Evolutionary conservation across 53 echinoderm and acorn worm species (phyloP).

Genomic region (Mesocentrotus franciscanus): DNA sequence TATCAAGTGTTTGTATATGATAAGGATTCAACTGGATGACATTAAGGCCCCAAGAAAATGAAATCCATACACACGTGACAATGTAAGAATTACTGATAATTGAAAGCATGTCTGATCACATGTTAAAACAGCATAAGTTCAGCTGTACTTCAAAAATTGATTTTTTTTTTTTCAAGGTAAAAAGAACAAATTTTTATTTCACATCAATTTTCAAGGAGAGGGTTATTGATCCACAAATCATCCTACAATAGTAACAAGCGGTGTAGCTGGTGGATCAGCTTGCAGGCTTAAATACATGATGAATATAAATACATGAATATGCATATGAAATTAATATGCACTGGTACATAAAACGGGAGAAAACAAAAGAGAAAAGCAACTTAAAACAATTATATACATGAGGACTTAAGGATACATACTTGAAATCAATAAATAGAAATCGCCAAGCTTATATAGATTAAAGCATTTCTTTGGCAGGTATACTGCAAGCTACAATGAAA

Average conservation of each 20-base stretch:
- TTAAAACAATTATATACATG: constrained; percentile 51
- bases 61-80: not conserved
- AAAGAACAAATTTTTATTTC: not conserved
- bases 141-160: not conserved
- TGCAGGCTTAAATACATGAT: not conserved
- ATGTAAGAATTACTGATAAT: not conserved
- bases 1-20: not conserved
- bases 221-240: not conserved
- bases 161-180: not conserved
- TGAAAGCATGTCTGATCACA: not conserved
- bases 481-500: not conserved
- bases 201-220: not conserved
- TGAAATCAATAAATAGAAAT: constrained; percentile 47
- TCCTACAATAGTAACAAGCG: not conserved
- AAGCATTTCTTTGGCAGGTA: constrained; percentile 11
- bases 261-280: not conserved
- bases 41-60: not conserved
- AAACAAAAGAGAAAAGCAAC: not conserved
- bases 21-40: not conserved
- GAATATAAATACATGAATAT: no score
- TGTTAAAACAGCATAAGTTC: not conserved
- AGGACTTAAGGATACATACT: not conserved
- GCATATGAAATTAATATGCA: not conserved
- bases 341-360: not conserved
- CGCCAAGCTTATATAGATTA: constrained; percentile 41